A percentile compares a stretch with the other conserved stretches of the same genome.
Evolutionary conservation across 2,797 vertebrate species (phyloP).

Genomic region (Cercopithecus mitis): DNA sequence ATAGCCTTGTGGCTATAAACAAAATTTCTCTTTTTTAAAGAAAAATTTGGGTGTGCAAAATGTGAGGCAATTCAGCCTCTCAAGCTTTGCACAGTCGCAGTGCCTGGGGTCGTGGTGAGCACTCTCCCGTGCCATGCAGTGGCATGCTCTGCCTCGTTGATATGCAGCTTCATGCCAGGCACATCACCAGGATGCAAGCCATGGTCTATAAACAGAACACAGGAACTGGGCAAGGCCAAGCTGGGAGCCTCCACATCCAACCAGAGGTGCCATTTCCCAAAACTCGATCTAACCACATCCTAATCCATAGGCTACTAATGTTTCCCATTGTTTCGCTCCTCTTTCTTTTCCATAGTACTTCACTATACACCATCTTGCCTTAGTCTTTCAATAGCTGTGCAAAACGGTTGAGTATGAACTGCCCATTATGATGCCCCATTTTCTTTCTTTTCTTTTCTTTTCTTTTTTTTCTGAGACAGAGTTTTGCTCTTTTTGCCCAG

Average conservation of each 20-base stretch:
- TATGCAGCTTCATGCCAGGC: fast-evolving
- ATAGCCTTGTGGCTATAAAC: neutral
- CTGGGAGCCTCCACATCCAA: too few relatives aligned
- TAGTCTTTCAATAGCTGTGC: neutral
- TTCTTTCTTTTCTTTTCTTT: too few relatives aligned
- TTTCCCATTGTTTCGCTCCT: neutral
- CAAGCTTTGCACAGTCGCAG: too few relatives aligned
- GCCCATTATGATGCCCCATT: neutral
- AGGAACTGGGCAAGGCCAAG: neutral
- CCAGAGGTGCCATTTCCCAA: neutral
- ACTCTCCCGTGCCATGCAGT: fast-evolving
- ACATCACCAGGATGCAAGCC: too few relatives aligned
- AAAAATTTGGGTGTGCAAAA: neutral
- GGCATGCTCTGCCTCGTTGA: fast-evolving
- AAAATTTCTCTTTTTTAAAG: neutral
- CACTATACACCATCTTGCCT: fast-evolving
- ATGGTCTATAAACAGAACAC: fast-evolving
- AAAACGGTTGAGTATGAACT: fast-evolving
- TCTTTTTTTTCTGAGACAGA: too few relatives aligned
- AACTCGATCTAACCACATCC: fast-evolving
- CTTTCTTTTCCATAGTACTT: fast-evolving
- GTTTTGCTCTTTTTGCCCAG: too few relatives aligned
- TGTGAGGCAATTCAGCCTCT: neutral
- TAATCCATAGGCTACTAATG: neutral
- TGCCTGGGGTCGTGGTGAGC: fast-evolving